Conservation (phyloP, 2,888 invertebrate genomes). For the Nephrotoma flavescens region DNA sequence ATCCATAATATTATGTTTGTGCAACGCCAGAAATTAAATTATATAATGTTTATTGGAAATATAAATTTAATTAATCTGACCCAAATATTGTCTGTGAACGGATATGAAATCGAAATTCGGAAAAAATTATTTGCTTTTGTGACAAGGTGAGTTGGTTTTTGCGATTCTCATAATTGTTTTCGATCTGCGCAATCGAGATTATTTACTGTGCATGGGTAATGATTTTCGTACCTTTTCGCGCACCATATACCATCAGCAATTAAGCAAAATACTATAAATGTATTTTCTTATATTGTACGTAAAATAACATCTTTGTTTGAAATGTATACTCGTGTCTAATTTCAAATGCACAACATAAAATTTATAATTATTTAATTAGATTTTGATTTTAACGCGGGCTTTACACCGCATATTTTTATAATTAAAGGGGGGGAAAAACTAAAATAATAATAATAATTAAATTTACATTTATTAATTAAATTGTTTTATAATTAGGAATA, state of each 20-base stretch:
- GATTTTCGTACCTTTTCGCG: not conserved
- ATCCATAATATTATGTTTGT: not conserved
- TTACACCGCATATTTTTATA: too few relatives aligned
- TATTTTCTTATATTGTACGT: not conserved
- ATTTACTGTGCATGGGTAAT: not conserved
- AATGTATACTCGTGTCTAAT: not conserved
- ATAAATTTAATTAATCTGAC: not conserved
- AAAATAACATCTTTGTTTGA: too few relatives aligned
- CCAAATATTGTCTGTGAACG: not conserved
- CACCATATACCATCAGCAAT: not conserved
- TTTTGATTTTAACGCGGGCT: not conserved
- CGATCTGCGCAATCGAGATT: not conserved
- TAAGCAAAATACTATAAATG: not conserved
- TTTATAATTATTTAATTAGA: not conserved
- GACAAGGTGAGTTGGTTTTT: not conserved
- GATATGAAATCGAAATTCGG: not conserved
- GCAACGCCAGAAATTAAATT: not conserved
- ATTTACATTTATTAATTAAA: too few relatives aligned
- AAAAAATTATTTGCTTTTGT: not conserved
- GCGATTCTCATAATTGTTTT: not conserved
- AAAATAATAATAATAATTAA: too few relatives aligned
- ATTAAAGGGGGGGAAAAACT: too few relatives aligned
- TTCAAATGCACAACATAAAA: not conserved
- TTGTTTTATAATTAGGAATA: too few relatives aligned
- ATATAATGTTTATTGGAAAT: not conserved